phyloP scores from a whole-genome alignment of 2,888 invertebrate genomes.

The Plusia festucae region DNA sequence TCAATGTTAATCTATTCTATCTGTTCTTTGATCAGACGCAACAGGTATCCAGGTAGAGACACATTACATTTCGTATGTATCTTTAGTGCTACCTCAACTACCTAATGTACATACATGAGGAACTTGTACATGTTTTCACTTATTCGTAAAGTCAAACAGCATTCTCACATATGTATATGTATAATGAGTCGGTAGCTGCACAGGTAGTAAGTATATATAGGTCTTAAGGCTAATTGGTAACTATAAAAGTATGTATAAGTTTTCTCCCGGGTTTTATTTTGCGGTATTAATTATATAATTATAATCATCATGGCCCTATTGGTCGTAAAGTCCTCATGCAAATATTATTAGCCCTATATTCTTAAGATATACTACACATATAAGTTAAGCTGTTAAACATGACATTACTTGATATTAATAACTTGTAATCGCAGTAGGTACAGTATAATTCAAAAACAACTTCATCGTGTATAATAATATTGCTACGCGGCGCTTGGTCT shows the following conservation, averaged over 20 bases:
- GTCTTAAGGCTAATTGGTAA: neutral
- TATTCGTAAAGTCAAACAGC: slow-evolving; percentile 56
- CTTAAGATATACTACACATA: slow-evolving; percentile 9
- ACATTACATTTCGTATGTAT: slow-evolving; percentile 20
- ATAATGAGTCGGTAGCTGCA: slow-evolving; percentile 55
- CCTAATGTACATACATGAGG: slow-evolving; percentile 45
- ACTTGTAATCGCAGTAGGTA: slow-evolving; percentile 17
- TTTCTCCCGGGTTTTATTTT: neutral
- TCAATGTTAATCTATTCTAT: slow-evolving; percentile 41
- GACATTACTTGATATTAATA: slow-evolving; percentile 20
- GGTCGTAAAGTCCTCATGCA: slow-evolving; percentile 9
- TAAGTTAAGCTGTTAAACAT: slow-evolving; percentile 7
- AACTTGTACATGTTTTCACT: slow-evolving; percentile 64
- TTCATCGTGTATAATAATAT: slow-evolving; percentile 25
- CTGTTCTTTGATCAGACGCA: slow-evolving; percentile 39
- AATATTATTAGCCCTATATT: slow-evolving; percentile 19
- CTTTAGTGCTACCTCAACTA: slow-evolving; percentile 23
- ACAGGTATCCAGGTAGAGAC: slow-evolving; percentile 18
- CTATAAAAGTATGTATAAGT: no score
- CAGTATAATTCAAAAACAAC: slow-evolving; percentile 26
- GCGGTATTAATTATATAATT: neutral
- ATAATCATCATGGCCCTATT: slow-evolving; percentile 10
- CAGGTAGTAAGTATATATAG: slow-evolving; percentile 34
- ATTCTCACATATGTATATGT: slow-evolving; percentile 62
- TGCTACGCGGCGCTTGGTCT: slow-evolving; percentile 36